Evolutionary conservation across 2,888 invertebrate genomes (phyloP).

Genomic region (Strigamia crassipes): DNA sequence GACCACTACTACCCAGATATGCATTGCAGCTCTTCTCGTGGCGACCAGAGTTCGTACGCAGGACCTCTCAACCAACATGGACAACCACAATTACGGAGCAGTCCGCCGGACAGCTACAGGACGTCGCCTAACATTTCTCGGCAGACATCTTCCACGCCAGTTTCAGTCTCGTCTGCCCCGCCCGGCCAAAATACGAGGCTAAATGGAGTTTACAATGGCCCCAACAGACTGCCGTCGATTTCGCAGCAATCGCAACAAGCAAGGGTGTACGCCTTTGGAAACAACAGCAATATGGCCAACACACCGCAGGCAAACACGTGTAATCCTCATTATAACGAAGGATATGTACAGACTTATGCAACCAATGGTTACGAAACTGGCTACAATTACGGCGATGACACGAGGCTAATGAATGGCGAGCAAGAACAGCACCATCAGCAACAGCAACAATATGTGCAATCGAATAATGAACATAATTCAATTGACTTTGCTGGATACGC

Average conservation of each 20-base stretch:
- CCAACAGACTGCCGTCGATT: constrained; percentile 26
- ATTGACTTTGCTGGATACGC: constrained; percentile 42
- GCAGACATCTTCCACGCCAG: constrained; percentile 24
- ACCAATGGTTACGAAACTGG: constrained; percentile 51
- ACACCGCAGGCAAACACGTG: constrained; percentile 60
- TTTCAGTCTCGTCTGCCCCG: background rate
- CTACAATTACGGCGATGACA: constrained; percentile 56
- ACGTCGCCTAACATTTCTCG: constrained; percentile 44
- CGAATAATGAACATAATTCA: constrained; percentile 79
- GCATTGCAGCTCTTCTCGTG: constrained; percentile 20
- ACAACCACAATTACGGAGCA: background rate
- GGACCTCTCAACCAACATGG: constrained; percentile 3
- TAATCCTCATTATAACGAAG: constrained; percentile 63
- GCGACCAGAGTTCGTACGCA: constrained; percentile 39
- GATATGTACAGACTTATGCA: constrained; percentile 26
- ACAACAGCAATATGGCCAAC: constrained; percentile 45
- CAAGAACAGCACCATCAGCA: constrained; percentile 43
- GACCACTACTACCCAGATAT: constrained; percentile 27
- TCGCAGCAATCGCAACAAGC: constrained; percentile 45
- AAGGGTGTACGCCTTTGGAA: constrained; percentile 44
- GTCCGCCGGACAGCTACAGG: constrained; percentile 36
- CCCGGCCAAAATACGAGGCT: background rate
- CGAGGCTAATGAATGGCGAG: constrained; percentile 49
- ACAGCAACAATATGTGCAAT: constrained; percentile 63
- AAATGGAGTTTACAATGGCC: constrained; percentile 43